Evolutionary conservation across 2,888 invertebrate genomes (phyloP).

Genomic region (Fragum fragum): DNA sequence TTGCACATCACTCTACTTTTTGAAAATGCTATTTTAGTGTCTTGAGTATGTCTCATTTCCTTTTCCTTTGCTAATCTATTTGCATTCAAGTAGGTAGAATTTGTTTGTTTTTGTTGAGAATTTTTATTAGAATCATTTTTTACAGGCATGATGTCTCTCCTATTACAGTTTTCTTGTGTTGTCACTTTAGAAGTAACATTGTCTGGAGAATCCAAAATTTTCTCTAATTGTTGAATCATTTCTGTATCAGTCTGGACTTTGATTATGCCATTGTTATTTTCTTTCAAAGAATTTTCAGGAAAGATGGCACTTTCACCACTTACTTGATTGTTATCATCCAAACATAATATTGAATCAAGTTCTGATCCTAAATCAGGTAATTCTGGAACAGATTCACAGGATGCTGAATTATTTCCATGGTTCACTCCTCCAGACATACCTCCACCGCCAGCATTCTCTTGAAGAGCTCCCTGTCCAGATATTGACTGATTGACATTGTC

Average conservation of each 20-base stretch:
- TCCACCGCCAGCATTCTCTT: not conserved
- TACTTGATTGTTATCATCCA: constrained; percentile 26
- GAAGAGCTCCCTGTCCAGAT: not conserved
- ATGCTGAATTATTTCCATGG: not conserved
- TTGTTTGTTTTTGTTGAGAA: not conserved
- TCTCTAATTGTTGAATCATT: constrained; percentile 25
- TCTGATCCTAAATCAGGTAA: constrained; percentile 59
- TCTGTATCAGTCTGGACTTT: constrained; percentile 33
- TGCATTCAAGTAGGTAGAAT: constrained; percentile 66
- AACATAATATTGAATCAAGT: constrained; percentile 48
- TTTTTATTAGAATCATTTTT: not conserved
- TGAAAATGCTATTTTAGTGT: too few relatives aligned
- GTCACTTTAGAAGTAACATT: not conserved
- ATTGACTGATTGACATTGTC: constrained; percentile 16
- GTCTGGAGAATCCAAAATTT: not conserved
- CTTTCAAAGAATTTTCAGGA: not conserved
- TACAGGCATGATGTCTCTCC: too few relatives aligned
- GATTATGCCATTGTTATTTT: not conserved
- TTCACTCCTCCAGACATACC: not conserved
- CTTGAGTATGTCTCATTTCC: constrained; percentile 34
- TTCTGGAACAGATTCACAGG: constrained; percentile 42
- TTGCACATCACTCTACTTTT: not conserved
- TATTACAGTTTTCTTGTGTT: not conserved
- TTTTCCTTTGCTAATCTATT: constrained; percentile 61
- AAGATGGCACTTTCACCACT: not conserved